Base-by-base conservation (phyloP, 2,113 vertebrate species). In the Megaleporinus macrocephalus region DNA sequence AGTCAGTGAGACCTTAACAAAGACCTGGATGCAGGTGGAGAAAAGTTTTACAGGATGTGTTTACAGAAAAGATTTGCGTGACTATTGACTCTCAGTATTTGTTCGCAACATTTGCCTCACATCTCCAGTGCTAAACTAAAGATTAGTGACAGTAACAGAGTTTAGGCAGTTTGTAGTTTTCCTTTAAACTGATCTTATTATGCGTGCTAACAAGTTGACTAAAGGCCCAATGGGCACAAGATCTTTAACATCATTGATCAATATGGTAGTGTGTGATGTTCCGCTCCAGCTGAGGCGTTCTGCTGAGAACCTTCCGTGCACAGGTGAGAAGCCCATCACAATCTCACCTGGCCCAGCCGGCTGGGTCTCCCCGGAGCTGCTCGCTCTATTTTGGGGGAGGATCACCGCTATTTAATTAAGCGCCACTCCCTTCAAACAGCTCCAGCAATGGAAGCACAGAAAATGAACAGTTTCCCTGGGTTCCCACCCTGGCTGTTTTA, bases 381-480 rank as follows among this genome's bases (percentile, higher is more conserved):
- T 71, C 49, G 51, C 49, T 83, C 82, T 83, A 83, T 70, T 78
- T 83, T 26, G 41, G 44, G 41, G 57, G 55, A 73, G 62, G 69
- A 73, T 47, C 75, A 29, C 55, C 36, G 59, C 81, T 78, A 83
- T 83, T 83, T 83, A 83, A 83, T 83, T 73, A 83, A 74, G 82
- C 69, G 2, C 47, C 69, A 78, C 82, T 71, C 69, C 76, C 59
- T 73, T 73, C 61, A 78, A n/a, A 41, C 53, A 18, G 72, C 62
- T 76, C 70, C 33, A 65, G 82, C 76, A 73, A 36, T 83, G 82
- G 49, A 68, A 73, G 62, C 62, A 36, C 76, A 87, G 83, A 91
- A 61, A 90, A 91, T 87, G 85, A 92, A 89, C 87, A 82, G 86
- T 91, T 90, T 92, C 92, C 90, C 88, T 93, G 90, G 91, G 91